Base-by-base conservation (phyloP, 2,113 vertebrate species). In the Maylandia zebra region DNA sequence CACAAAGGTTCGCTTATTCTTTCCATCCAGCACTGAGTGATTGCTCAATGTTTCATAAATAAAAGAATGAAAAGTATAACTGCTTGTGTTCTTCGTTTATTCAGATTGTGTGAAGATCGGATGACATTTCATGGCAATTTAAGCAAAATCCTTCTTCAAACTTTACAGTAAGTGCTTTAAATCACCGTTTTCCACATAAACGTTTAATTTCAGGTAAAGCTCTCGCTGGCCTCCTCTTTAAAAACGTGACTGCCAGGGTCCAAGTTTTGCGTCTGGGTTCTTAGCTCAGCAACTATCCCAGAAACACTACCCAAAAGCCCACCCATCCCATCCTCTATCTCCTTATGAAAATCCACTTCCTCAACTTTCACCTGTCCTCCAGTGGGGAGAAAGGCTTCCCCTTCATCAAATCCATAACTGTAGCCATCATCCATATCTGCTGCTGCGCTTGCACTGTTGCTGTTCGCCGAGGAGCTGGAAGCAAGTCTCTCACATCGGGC, bases 321-420 rank as follows among this genome's bases (percentile, higher is more conserved):
- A 0, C 89, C 69, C 91, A 95, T 93, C 19, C 91, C 94, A 4
- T 85, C 89, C 83, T 91, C 93, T 89, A 93, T 86, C 84, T 94
- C 94, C 81, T 92, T 85, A 3, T 85, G 89, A n/a, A 96, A 95
- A 16, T 96, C 96, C 69, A 89, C 93, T 82, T 95, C 87, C 87
- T 96, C 96, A n/a, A 96, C 94, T 64, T 96, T 96, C 76, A 96
- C 96, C 32, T 94, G 95, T 7, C 95, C 95, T 5, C 80, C 91
- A 2, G 91, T 10, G 1, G 94, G 71, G 1, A 95, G 86, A 8
- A 95, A 95, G 0, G 82, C 85, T 30, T 92, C 94, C 8, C 92
- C 93, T 8, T 94, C 94, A 4, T 94, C 91, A 22, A 96, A 95
- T 1, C 81, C 88, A 12, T 94, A 96, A 24, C 83, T 16, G 82